phyloP scores from a whole-genome alignment of 2,888 invertebrate species.

The Orthosia incerta region DNA sequence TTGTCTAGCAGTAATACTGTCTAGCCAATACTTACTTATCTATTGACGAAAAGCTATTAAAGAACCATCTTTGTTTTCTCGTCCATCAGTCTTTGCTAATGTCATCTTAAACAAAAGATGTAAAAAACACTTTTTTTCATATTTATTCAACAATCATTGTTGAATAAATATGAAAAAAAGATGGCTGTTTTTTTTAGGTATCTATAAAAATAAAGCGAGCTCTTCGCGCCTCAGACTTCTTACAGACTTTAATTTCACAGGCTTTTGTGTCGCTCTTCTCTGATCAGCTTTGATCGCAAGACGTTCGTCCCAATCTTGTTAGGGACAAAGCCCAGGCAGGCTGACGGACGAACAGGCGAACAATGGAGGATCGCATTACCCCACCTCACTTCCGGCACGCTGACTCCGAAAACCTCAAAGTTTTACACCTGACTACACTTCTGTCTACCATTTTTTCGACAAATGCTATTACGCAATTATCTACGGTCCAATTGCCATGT shows the following conservation, averaged over 20 bases:
- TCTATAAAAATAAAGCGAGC: constrained; percentile 53
- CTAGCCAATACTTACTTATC: background rate
- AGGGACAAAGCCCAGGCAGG: constrained; percentile 76
- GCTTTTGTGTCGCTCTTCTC: constrained; percentile 73
- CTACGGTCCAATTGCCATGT: constrained; percentile 61
- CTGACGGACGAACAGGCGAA: constrained; percentile 78
- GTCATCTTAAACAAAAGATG: background rate
- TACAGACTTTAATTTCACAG: constrained; percentile 77
- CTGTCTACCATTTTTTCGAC: constrained; percentile 71
- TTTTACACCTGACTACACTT: constrained; percentile 83
- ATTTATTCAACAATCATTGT: constrained; percentile 32
- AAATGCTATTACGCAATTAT: constrained; percentile 76
- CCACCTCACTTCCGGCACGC: constrained; percentile 81
- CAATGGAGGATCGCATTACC: constrained; percentile 82
- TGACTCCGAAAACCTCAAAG: constrained; percentile 78
- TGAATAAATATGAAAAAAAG: too few relatives aligned
- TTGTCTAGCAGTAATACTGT: constrained; percentile 1
- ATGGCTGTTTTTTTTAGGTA: constrained; percentile 31
- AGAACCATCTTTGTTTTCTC: constrained; percentile 6
- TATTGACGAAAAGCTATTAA: background rate
- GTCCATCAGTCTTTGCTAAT: background rate
- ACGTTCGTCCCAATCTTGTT: constrained; percentile 84
- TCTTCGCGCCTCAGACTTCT: constrained; percentile 74
- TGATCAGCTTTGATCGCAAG: constrained; percentile 75
- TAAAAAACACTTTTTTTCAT: constrained; percentile 30